These are phyloP conservation scores for human (Homo sapiens) DNA, from an alignment of 2,113 vertebrate species.

Conservation along the genomic window DNA sequence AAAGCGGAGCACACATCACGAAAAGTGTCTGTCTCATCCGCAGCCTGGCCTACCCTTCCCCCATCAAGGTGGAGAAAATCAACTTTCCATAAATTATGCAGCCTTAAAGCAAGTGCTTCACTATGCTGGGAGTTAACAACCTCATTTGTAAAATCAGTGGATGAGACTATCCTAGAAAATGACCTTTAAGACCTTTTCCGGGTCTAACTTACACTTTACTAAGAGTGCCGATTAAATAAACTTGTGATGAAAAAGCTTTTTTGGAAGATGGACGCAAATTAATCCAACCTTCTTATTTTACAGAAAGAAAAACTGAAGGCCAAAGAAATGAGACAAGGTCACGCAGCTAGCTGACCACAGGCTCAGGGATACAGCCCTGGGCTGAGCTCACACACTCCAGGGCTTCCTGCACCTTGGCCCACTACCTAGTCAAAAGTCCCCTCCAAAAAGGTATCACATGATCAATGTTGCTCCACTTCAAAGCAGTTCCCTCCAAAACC, in stretches of 20 bases:
- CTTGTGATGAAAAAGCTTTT: not conserved
- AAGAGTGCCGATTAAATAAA: not conserved
- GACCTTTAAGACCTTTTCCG: not conserved
- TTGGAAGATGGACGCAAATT: not conserved
- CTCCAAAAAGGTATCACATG: not conserved
- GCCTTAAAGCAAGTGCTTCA: not conserved
- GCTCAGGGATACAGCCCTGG: not conserved
- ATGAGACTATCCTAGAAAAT: not conserved
- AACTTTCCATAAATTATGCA: not conserved
- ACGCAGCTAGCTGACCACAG: not conserved
- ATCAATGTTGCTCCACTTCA: not conserved
- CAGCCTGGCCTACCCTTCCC: not conserved
- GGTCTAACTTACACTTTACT: not conserved
- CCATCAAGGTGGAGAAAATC: not conserved
- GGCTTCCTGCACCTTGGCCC: not conserved
- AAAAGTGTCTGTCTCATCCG: not conserved
- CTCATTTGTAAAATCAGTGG: not conserved
- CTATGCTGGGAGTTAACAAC: not conserved
- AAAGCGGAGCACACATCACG: not conserved
- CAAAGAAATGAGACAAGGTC: not conserved
- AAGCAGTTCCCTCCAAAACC: not conserved
- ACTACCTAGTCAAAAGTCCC: not conserved
- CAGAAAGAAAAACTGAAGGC: not conserved
- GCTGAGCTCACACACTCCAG: too few relatives aligned
- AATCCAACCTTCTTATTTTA: not conserved